phyloP scores from a whole-genome alignment of 2,113 vertebrate genomes.

The Anguilla japonica region DNA sequence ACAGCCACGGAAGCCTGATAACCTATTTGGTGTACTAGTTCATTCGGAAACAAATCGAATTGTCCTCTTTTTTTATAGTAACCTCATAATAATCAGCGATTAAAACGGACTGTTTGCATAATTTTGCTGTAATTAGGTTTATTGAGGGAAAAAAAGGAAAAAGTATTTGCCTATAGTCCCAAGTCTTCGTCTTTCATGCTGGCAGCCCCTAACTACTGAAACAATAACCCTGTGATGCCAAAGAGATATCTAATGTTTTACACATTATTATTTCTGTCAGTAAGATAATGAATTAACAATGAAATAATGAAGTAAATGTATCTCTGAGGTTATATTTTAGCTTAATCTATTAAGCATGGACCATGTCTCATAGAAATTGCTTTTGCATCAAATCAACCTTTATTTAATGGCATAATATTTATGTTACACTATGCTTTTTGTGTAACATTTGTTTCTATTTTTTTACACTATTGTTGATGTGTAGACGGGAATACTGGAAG shows the following conservation, averaged over 20 bases:
- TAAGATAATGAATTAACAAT: not conserved
- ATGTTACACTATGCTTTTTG: too few relatives aligned
- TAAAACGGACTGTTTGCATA: slow-evolving; percentile 63
- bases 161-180: slow-evolving; percentile 43
- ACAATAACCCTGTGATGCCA: slow-evolving; percentile 34
- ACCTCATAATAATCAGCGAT: slow-evolving; percentile 68
- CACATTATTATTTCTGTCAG: slow-evolving; percentile 11
- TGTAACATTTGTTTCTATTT: too few relatives aligned
- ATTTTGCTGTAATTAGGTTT: slow-evolving; percentile 63
- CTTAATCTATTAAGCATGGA: not conserved
- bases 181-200: not conserved
- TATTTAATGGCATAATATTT: too few relatives aligned
- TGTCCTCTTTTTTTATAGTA: slow-evolving; percentile 42
- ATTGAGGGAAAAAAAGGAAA: not conserved
- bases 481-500: too few relatives aligned
- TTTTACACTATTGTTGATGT: too few relatives aligned
- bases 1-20: not conserved
- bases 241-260: slow-evolving; percentile 40
- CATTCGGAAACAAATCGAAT: slow-evolving; percentile 12
- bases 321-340: not conserved
- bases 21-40: slow-evolving; percentile 8
- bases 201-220: slow-evolving; percentile 16
- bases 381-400: too few relatives aligned
- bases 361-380: too few relatives aligned
- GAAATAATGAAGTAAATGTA: slow-evolving; percentile 9